Evolutionary conservation across 2,797 vertebrate species (phyloP), one percentile per base, ranked within the genome.

Genomic region (Cossypha caffra): DNA sequence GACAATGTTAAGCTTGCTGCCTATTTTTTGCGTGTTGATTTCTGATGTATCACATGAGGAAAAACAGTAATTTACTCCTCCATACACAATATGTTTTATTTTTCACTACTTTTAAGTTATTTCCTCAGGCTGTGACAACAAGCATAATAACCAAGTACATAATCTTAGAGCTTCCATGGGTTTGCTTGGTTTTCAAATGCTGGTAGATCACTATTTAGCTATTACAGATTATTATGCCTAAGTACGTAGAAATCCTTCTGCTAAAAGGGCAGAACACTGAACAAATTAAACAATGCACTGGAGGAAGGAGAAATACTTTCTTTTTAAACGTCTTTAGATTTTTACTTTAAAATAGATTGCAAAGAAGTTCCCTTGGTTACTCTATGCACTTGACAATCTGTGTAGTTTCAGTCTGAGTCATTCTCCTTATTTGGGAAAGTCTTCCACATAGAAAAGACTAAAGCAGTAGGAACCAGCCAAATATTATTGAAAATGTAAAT

Each of bases 341-440:
- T 91, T 77, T 52, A 71, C 31, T 89, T 91, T 80, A 85, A 93
- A 95, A 89, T 17, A 95, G 76, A 80, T 47, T 51, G 72, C 38
- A 88, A 76, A 84, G 58, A 89, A 91, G 86, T 92, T 93, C 92
- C 91, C 91, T 79, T 89, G 91, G 82, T 94, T 96, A 93, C 87
- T 74, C 68, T 11, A 69, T 67, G 52, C 71, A 58, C 54, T 95
- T 75, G 59, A 96, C 75, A 85, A 92, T 92, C 88, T 76, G 55
- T 94, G 90, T 74, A 80, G 95, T 92, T 95, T 96, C 95, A 87
- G 45, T 51, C 51, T 81, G 68, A 96, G 68, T 94, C 95, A 93
- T 81, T 28, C 58, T 93, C 92, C 90, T 92, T 95, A 96, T 96
- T 90, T 94, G 94, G 89, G 31, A 78, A 96, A 92, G 86, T 83